These are phyloP conservation scores for Glyphotaelius pellucidus DNA, from an alignment of 2,888 invertebrate genomes.

Conservation along the genomic window DNA sequence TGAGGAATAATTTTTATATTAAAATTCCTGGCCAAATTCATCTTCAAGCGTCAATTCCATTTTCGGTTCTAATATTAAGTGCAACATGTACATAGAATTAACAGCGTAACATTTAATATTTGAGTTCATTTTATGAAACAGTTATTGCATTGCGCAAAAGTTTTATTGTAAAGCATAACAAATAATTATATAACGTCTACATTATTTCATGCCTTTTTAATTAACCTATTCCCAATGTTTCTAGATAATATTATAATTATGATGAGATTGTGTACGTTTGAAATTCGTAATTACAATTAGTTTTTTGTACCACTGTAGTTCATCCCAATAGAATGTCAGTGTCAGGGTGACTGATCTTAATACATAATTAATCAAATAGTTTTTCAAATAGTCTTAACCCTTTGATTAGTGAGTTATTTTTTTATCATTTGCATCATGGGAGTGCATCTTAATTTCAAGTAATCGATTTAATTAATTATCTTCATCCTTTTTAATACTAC, in stretches of 20 bases:
- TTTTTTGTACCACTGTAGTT: background rate
- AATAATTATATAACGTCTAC: conserved; percentile 27
- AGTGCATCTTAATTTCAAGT: no score
- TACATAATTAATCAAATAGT: background rate
- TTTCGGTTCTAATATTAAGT: conserved; percentile 22
- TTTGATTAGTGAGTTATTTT: no score
- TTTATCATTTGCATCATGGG: no score
- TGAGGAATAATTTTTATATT: background rate
- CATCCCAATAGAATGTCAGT: background rate
- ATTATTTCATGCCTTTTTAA: background rate
- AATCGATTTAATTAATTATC: no score
- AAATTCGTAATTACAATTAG: background rate
- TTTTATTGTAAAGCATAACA: conserved; percentile 42
- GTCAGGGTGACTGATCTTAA: no score
- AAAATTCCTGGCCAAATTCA: background rate
- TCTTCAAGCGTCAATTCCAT: background rate
- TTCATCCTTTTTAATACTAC: no score
- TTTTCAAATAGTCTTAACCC: no score
- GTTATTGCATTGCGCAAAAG: conserved; percentile 40
- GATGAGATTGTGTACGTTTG: background rate
- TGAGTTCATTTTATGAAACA: conserved; percentile 25
- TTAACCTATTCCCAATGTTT: conserved; percentile 16
- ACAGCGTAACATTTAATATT: background rate
- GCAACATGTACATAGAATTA: conserved; percentile 21
- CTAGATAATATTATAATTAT: background rate